Conservation (phyloP, 2,888 invertebrate species). For the Hyppa rectilinea region DNA sequence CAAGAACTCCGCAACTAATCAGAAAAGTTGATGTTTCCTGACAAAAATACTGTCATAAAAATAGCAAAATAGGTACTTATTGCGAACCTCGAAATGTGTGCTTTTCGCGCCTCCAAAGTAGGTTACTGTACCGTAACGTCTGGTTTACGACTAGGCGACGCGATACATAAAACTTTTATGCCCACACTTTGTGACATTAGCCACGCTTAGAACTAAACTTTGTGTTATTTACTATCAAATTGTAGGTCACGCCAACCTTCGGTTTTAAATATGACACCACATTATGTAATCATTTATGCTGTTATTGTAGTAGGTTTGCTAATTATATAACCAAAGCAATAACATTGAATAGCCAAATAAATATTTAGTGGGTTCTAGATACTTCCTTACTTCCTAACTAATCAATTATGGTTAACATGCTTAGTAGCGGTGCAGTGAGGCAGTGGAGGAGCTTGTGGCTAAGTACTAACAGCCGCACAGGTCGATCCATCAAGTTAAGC, state of each 20-base stretch:
- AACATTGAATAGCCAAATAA: slow-evolving; percentile 18
- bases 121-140: slow-evolving; percentile 70
- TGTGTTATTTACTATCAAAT: slow-evolving; percentile 57
- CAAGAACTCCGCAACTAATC: slow-evolving; percentile 4
- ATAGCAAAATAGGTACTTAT: slow-evolving; percentile 55
- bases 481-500: too few relatives aligned
- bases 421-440: too few relatives aligned
- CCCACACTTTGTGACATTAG: slow-evolving; percentile 73
- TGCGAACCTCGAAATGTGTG: slow-evolving; percentile 59
- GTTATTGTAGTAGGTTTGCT: not conserved
- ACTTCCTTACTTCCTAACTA: slow-evolving; percentile 4
- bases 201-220: slow-evolving; percentile 62
- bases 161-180: slow-evolving; percentile 79
- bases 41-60: slow-evolving; percentile 45
- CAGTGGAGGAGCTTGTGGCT: too few relatives aligned
- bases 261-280: slow-evolving; percentile 25
- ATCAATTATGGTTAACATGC: too few relatives aligned
- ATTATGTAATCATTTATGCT: slow-evolving; percentile 5
- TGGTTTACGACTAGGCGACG: slow-evolving; percentile 76
- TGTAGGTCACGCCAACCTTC: slow-evolving; percentile 55
- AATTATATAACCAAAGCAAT: not conserved
- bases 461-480: too few relatives aligned
- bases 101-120: slow-evolving; percentile 69
- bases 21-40: not conserved
- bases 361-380: slow-evolving; percentile 1